Percentiles rank a stretch among this genome's conserved stretches.
These are phyloP conservation scores for Smittia aterrima DNA, from an alignment of 2,888 invertebrate species.

Conservation along the genomic window DNA sequence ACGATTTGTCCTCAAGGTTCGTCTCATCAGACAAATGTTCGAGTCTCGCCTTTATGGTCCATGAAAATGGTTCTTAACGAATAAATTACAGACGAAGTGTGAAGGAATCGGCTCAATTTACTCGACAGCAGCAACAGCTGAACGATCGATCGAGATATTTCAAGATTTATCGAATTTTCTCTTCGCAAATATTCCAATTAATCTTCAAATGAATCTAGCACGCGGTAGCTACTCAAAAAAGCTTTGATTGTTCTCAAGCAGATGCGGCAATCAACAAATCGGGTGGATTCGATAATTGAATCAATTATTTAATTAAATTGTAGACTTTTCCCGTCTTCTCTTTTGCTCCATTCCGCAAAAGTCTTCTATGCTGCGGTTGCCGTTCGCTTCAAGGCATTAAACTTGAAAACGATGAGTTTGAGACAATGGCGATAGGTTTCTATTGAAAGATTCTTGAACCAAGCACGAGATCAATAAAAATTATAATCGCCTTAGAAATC, in stretches of 20 bases:
- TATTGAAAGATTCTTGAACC: not conserved
- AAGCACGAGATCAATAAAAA: constrained; percentile 18
- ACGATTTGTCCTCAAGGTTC: too few species aligned
- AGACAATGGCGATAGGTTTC: too few species aligned
- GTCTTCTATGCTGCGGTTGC: not conserved
- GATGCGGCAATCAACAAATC: constrained; percentile 14
- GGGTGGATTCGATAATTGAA: constrained; percentile 14
- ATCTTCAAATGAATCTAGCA: constrained; percentile 21
- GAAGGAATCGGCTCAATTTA: not conserved
- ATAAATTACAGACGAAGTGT: constrained; percentile 7
- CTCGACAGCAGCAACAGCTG: not conserved
- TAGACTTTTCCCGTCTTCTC: not conserved
- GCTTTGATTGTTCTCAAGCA: constrained; percentile 19
- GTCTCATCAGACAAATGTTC: too few species aligned
- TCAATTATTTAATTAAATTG: constrained; percentile 33
- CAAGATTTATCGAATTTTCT: too few species aligned
- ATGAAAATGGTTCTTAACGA: constrained; percentile 13
- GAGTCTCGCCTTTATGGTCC: not conserved
- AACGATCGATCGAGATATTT: too few species aligned
- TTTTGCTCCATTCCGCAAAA: not conserved
- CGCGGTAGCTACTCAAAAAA: constrained; percentile 17
- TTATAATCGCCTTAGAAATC: too few species aligned
- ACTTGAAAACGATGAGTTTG: not conserved
- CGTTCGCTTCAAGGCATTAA: not conserved
- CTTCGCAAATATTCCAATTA: not conserved